These are phyloP conservation scores for Nysson spinosus DNA, from an alignment of 2,888 invertebrate species.

Conservation along the genomic window DNA sequence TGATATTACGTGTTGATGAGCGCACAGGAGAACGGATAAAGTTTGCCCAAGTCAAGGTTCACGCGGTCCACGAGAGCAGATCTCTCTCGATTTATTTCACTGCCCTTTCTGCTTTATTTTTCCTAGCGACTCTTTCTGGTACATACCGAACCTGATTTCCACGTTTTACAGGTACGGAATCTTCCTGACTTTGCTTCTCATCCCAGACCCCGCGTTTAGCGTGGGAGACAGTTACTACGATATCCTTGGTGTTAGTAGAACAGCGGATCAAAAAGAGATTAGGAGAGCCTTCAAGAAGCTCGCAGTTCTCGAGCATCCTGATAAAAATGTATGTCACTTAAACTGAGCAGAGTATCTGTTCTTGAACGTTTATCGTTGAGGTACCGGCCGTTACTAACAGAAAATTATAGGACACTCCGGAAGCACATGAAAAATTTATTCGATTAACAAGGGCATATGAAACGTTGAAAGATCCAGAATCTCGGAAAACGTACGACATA, in stretches of 20 bases:
- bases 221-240: conserved; percentile 81
- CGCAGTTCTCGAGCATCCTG: conserved; percentile 86
- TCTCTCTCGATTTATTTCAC: no score
- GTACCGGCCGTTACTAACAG: conserved; percentile 9
- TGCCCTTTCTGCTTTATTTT: no score
- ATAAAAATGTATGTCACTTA: conserved; percentile 80
- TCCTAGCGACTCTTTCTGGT: not conserved
- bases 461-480: conserved; percentile 89
- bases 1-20: no score
- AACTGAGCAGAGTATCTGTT: not conserved
- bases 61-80: no score
- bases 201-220: conserved; percentile 29
- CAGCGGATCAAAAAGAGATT: conserved; percentile 85
- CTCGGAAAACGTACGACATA: conserved; percentile 87
- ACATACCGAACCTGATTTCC: not conserved
- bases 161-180: conserved; percentile 3
- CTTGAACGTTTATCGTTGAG: not conserved
- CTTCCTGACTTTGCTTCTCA: conserved; percentile 4
- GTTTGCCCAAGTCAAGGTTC: no score
- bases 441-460: conserved; percentile 91
- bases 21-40: no score
- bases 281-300: conserved; percentile 88
- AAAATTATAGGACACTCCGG: conserved; percentile 82
- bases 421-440: conserved; percentile 87
- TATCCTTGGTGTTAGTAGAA: conserved; percentile 82